Conservation (phyloP, 2,888 invertebrate species). For the Aplocera efformata region DNA sequence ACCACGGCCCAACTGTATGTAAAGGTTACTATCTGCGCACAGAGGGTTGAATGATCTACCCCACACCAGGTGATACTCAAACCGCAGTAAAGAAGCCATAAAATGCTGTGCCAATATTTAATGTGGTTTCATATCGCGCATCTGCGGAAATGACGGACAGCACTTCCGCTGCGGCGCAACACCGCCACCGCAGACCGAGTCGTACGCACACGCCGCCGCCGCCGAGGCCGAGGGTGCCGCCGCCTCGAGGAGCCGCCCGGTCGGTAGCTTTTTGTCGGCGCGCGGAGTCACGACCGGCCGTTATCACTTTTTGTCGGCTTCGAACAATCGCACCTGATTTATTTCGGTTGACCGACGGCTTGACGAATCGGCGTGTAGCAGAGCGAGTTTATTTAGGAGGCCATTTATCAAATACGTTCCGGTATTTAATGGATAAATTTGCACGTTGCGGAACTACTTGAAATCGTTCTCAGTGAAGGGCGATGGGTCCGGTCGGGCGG, state of each 20-base stretch:
- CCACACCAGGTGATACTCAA: not conserved
- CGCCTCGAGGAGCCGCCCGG: not conserved
- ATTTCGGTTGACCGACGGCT: slow-evolving; percentile 12
- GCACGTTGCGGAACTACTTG: not conserved
- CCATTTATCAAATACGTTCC: slow-evolving; percentile 16
- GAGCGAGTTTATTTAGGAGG: slow-evolving; percentile 12
- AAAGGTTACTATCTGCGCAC: no score
- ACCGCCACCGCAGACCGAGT: not conserved
- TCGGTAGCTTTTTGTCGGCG: slow-evolving; percentile 5
- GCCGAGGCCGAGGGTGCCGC: not conserved
- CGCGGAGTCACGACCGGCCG: slow-evolving; percentile 17
- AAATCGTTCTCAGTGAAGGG: no score
- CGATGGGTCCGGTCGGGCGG: no score
- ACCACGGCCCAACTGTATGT: no score
- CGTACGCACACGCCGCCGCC: not conserved
- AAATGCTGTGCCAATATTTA: slow-evolving; percentile 8
- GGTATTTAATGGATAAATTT: slow-evolving; percentile 11
- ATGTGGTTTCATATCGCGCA: slow-evolving; percentile 9
- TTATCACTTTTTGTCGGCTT: slow-evolving; percentile 16
- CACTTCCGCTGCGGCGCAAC: slow-evolving; percentile 4
- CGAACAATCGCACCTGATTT: slow-evolving; percentile 13
- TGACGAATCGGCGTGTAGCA: slow-evolving; percentile 7
- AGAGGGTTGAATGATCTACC: no score
- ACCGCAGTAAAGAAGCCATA: not conserved
- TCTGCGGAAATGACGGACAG: slow-evolving; percentile 13